These are phyloP conservation scores for Phrynocephalus forsythii DNA, from an alignment of 2,797 vertebrate genomes.

Conservation along the genomic window DNA sequence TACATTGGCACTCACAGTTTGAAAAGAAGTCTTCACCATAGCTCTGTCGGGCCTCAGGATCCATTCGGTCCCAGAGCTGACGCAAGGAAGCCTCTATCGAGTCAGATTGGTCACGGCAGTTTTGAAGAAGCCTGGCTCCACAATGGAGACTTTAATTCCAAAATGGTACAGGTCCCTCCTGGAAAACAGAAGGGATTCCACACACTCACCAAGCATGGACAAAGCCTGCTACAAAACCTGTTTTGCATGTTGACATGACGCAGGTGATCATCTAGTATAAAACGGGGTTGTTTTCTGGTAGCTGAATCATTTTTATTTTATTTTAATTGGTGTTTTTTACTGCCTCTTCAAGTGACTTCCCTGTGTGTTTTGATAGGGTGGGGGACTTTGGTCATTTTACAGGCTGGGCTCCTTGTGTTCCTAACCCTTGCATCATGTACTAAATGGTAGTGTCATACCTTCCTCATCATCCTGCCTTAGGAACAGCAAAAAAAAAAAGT, in stretches of 20 bases:
- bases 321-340: neutral
- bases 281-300: neutral
- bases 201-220: neutral
- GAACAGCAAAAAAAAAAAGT: too few species aligned
- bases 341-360: neutral
- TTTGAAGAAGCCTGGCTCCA: constrained; percentile 94
- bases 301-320: neutral
- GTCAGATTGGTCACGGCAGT: constrained; percentile 85
- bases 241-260: neutral
- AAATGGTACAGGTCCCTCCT: constrained; percentile 91
- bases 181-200: neutral
- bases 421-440: neutral
- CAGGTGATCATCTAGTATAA: neutral
- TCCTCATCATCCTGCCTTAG: neutral
- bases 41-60: constrained; percentile 82
- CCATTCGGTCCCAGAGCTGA: constrained; percentile 87
- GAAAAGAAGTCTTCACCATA: constrained; percentile 90
- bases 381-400: neutral
- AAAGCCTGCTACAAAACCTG: neutral
- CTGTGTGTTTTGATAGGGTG: neutral
- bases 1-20: constrained; percentile 82
- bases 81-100: constrained; percentile 83
- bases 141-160: constrained; percentile 89
- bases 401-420: neutral
- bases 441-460: neutral